These are phyloP conservation scores for Trachops cirrhosus DNA, from an alignment of 2,797 vertebrate species.

Conservation along the genomic window DNA sequence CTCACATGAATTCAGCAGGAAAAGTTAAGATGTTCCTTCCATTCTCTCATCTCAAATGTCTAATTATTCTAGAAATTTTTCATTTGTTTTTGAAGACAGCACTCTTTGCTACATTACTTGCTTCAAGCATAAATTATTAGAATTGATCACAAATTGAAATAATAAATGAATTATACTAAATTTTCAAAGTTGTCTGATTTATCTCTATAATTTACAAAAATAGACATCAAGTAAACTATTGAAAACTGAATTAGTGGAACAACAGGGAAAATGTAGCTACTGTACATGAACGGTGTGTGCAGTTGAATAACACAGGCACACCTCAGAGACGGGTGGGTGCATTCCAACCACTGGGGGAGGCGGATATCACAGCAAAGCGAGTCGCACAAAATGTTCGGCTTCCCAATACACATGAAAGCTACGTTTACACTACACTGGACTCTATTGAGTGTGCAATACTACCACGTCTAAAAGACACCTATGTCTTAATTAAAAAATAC, in stretches of 20 bases:
- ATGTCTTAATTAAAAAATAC: not conserved
- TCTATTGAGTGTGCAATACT: not conserved
- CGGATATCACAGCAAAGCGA: not conserved
- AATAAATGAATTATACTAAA: not conserved
- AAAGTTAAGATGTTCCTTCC: not conserved
- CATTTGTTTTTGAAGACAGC: not conserved
- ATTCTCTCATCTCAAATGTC: not conserved
- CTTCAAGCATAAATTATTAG: not conserved
- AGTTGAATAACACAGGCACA: not conserved
- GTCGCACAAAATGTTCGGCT: not conserved
- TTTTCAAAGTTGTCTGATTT: slow-evolving; percentile 14
- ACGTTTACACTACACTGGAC: not conserved
- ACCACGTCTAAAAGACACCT: not conserved
- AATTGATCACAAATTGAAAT: not conserved
- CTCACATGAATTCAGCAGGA: not conserved
- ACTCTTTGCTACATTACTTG: not conserved
- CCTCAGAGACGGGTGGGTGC: not conserved
- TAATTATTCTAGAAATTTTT: not conserved
- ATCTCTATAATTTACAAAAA: not conserved
- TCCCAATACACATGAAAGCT: not conserved
- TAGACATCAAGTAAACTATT: not conserved
- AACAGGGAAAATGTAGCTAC: not conserved
- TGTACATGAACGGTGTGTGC: not conserved
- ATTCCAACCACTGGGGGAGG: not conserved
- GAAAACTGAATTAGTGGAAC: not conserved